Base-by-base conservation (phyloP, 2,888 invertebrate species). In the Teinopalpus imperialis region DNA sequence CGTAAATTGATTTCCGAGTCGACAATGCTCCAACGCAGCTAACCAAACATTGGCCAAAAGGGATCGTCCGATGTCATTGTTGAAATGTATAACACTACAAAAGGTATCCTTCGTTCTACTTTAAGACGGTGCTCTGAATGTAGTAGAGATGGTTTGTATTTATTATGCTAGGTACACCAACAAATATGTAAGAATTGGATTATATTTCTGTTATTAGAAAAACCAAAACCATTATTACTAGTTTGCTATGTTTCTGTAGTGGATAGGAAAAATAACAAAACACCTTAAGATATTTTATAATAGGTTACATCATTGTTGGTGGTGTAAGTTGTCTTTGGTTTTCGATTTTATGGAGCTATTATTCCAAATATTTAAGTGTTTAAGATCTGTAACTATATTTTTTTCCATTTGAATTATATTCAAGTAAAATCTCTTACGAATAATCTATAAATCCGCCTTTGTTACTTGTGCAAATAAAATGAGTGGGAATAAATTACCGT, bases 1-100 rank as follows among this genome's bases (percentile, higher is more conserved):
- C 81, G 69, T 85, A 86, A 88, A 88, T 87, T 86, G 87, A 87
- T 86, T 86, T 76, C 69, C 54, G 60, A 64, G 66, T 66, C 63
- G 67, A 88, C 86, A 88, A 89, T 80, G 64, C 72, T 68, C 74
- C 73, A 79, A 54, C 63, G 90, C 91, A 91, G 90, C 91, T 91
- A 91, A 91, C 91, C 91, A 91, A 91, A 91, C 91, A 91, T 90
- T 90, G 91, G 90, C 90, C 90, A 89, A 70, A 90, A 90, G 82
- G 86, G 82, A 79, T 78, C 85, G 74, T 62, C 63, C 76, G 70
- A 51, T 80, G 79, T 78, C 81, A 81, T 85, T 85, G 83, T 86
- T 66, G 57, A 61, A 66, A 64, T 61, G 59, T 59, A 44, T 56
- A 53, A 55, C 56, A 48, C 52, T 46, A 58, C 59, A 69, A 74